These are phyloP conservation scores for Pharmacophagus antenor DNA, from an alignment of 2,888 invertebrate species.

Conservation along the genomic window DNA sequence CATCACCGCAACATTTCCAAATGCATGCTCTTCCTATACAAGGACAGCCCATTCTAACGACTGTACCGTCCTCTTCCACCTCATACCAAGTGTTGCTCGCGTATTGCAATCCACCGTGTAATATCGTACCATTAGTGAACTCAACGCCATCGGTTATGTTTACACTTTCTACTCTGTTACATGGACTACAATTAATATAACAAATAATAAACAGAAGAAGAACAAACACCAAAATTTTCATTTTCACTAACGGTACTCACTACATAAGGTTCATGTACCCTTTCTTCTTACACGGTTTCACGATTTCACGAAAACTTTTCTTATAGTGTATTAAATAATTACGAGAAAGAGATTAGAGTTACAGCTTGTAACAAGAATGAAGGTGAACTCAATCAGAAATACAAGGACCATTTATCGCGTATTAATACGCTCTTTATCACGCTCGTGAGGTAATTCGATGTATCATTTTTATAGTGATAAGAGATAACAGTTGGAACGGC, in stretches of 20 bases:
- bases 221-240: conserved; percentile 42
- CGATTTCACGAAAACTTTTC: neutral
- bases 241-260: conserved; percentile 33
- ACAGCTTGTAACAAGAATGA: conserved; percentile 41
- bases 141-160: conserved; percentile 56
- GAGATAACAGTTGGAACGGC: conserved; percentile 53
- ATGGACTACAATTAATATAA: conserved; percentile 46
- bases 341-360: conserved; percentile 35
- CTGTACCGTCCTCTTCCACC: conserved; percentile 42
- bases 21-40: conserved; percentile 61
- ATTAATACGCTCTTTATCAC: conserved; percentile 57
- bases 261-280: neutral
- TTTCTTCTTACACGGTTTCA: too few species aligned
- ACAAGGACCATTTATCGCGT: conserved; percentile 50
- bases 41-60: conserved; percentile 56
- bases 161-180: conserved; percentile 54
- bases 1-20: conserved; percentile 60
- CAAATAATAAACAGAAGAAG: conserved; percentile 37
- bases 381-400: conserved; percentile 42
- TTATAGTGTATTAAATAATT: conserved; percentile 4
- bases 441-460: conserved; percentile 68
- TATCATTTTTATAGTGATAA: conserved; percentile 65
- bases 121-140: conserved; percentile 53
- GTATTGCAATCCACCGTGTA: conserved; percentile 57
- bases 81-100: conserved; percentile 54